Conservation (phyloP, 2,797 vertebrate species). For the Ambastaia sidthimunki region DNA sequence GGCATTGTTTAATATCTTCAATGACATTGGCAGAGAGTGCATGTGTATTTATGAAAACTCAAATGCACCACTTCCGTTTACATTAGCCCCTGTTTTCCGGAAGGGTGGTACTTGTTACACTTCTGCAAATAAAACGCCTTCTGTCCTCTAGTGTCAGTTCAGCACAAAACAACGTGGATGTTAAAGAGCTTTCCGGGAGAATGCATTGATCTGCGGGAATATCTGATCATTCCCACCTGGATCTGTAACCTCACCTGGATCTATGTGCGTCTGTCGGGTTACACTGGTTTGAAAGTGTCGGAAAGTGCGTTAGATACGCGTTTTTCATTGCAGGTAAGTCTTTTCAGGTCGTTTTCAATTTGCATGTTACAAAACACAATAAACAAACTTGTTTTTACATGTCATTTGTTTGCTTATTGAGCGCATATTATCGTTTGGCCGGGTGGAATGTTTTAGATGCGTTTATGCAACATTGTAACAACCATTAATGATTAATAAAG, state of each 20-base stretch:
- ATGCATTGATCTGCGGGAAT: not conserved
- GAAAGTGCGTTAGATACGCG: not conserved
- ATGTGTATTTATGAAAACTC: constrained; percentile 11
- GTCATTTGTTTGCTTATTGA: not conserved
- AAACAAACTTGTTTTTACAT: not conserved
- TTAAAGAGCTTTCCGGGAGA: not conserved
- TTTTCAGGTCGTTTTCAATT: not conserved
- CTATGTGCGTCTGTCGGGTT: not conserved
- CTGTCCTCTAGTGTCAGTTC: constrained; percentile 15
- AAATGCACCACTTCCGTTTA: constrained; percentile 60
- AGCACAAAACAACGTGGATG: constrained; percentile 4
- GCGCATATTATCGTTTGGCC: not conserved
- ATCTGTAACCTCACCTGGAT: not conserved
- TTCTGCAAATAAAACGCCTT: constrained; percentile 59
- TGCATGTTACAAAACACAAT: not conserved
- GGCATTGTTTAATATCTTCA: not conserved
- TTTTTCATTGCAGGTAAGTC: not conserved
- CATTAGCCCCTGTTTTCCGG: constrained; percentile 59
- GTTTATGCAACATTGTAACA: not conserved
- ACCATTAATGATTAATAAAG: not conserved
- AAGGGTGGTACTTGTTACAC: constrained; percentile 67
- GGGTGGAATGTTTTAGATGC: not conserved
- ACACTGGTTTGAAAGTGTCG: not conserved
- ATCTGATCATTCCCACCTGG: not conserved
- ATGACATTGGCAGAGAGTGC: not conserved